A percentile compares a stretch with the other conserved stretches of the same genome.
These are phyloP conservation scores for Anhinga rufa DNA, from an alignment of 2,113 vertebrate genomes.

Conservation along the genomic window DNA sequence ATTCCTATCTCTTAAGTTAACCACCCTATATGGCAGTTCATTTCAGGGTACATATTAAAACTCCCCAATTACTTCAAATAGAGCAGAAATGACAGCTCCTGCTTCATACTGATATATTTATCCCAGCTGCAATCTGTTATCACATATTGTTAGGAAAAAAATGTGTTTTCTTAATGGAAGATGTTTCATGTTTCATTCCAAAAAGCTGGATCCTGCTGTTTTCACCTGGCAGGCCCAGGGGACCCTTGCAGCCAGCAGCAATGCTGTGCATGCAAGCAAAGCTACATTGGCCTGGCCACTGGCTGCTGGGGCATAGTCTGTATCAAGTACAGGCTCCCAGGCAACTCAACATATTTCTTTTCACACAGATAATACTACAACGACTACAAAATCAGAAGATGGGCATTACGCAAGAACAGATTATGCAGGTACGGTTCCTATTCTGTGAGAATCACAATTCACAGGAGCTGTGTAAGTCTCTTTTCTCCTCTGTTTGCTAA, in stretches of 20 bases:
- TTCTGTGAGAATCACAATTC: neutral
- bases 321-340: neutral
- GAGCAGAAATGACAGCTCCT: slow-evolving; percentile 37
- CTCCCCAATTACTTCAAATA: slow-evolving; percentile 20
- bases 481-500: neutral
- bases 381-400: slow-evolving; percentile 88
- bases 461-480: neutral
- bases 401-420: slow-evolving; percentile 92
- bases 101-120: slow-evolving; percentile 4
- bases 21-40: neutral
- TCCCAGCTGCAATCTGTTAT: slow-evolving; percentile 36
- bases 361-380: slow-evolving; percentile 84
- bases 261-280: neutral
- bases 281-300: neutral
- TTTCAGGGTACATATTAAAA: slow-evolving; percentile 37
- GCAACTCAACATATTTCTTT: slow-evolving; percentile 20
- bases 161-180: neutral
- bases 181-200: neutral
- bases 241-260: neutral
- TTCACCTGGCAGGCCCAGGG: neutral
- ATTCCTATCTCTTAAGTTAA: neutral
- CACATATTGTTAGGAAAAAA: neutral
- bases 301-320: neutral
- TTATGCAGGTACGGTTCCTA: slow-evolving; percentile 80
- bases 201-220: neutral